Conservation (phyloP, 2,113 vertebrate genomes). For the Uria aalge region DNA sequence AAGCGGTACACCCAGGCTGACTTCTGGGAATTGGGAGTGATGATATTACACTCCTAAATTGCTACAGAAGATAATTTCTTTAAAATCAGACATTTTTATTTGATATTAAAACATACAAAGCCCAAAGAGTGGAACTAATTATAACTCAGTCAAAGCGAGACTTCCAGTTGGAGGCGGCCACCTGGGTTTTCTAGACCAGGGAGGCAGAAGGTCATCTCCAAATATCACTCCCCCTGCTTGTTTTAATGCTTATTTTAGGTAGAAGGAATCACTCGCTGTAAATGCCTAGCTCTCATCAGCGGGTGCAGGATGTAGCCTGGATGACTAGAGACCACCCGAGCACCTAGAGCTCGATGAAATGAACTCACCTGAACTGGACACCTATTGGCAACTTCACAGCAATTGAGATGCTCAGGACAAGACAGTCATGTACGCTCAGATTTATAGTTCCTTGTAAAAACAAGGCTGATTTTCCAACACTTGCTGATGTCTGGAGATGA, state of each 20-base stretch:
- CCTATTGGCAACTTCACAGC: neutral
- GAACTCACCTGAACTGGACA: neutral
- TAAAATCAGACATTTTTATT: neutral
- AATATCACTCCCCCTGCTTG: neutral
- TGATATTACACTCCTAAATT: neutral
- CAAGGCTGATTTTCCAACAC: neutral
- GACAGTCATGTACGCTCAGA: neutral
- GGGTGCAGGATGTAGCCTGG: neutral
- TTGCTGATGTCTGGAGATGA: neutral
- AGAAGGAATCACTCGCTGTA: neutral
- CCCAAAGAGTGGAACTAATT: neutral
- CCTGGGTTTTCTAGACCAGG: neutral
- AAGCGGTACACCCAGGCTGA: neutral
- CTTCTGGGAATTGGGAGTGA: neutral
- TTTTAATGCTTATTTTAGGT: neutral
- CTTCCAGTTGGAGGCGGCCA: neutral
- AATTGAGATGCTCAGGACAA: neutral
- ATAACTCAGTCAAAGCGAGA: neutral
- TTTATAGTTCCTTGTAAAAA: neutral
- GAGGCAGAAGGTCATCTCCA: neutral
- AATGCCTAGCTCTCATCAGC: neutral
- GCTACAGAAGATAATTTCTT: neutral
- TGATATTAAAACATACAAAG: neutral
- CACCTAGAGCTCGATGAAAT: neutral
- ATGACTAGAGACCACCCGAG: neutral